phyloP scores from a whole-genome alignment of 2,888 invertebrate genomes.

The Dasypolia templi region DNA sequence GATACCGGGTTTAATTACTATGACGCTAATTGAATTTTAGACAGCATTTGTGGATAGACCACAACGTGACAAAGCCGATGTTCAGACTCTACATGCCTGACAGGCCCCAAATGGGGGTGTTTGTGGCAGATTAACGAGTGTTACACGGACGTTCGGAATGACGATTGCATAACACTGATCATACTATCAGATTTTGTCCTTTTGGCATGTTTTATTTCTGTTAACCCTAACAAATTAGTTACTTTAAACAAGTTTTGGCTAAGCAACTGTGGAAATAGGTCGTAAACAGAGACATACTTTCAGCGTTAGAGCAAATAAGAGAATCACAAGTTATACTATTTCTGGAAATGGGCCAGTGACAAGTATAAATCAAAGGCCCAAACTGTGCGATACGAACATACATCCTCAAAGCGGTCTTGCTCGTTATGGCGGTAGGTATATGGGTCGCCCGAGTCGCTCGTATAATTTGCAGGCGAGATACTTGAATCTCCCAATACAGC shows the following conservation, averaged over 20 bases:
- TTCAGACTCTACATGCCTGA: constrained; percentile 34
- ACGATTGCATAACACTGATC: constrained; percentile 11
- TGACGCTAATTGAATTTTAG: constrained; percentile 71
- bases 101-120: constrained; percentile 33
- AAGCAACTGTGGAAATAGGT: constrained; percentile 12
- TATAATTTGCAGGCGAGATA: constrained; percentile 65
- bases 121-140: constrained; percentile 12
- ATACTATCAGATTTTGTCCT: constrained; percentile 1
- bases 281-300: constrained; percentile 29
- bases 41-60: constrained; percentile 56
- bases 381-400: constrained; percentile 45
- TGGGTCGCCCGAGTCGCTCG: constrained; percentile 63
- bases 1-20: constrained; percentile 69
- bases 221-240: background rate
- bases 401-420: constrained; percentile 51
- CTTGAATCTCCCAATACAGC: constrained; percentile 72
- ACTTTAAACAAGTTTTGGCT: constrained; percentile 14
- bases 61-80: constrained; percentile 58
- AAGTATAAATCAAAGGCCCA: constrained; percentile 52
- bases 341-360: constrained; percentile 46
- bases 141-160: constrained; percentile 13
- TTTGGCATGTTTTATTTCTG: constrained; percentile 18
- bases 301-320: constrained; percentile 29
- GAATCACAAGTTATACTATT: constrained; percentile 35
- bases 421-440: constrained; percentile 63